These are phyloP conservation scores for Parochlus steinenii DNA, from an alignment of 2,888 invertebrate genomes.

Conservation along the genomic window DNA sequence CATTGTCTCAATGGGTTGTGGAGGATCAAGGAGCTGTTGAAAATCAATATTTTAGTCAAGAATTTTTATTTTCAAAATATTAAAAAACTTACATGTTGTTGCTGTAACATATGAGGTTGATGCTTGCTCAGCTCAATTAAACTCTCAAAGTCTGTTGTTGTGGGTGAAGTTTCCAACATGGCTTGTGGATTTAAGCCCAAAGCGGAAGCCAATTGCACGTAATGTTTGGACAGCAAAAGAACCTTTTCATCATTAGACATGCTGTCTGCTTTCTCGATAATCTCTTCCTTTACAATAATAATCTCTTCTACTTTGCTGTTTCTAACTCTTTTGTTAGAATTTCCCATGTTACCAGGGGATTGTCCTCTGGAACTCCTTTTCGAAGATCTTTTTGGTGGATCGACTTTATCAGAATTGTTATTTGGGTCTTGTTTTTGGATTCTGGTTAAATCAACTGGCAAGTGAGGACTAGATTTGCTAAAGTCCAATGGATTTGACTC, in stretches of 20 bases:
- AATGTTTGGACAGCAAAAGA: conserved; percentile 39
- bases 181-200: conserved; percentile 25
- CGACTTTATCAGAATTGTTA: neutral
- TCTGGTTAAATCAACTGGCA: conserved; percentile 6
- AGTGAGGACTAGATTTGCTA: conserved; percentile 25
- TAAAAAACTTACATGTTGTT: conserved; percentile 3
- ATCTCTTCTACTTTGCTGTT: too few relatives aligned
- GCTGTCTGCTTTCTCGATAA: conserved; percentile 31
- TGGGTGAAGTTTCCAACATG: conserved; percentile 24
- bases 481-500: conserved; percentile 33
- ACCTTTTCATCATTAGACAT: conserved; percentile 38
- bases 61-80: neutral
- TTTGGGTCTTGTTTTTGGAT: too few relatives aligned
- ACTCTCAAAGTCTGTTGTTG: conserved; percentile 26
- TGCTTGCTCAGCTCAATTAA: conserved; percentile 23
- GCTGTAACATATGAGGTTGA: conserved; percentile 4
- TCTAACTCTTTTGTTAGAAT: too few relatives aligned
- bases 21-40: neutral
- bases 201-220: conserved; percentile 38
- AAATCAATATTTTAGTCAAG: too few relatives aligned
- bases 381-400: neutral
- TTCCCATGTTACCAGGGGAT: too few relatives aligned
- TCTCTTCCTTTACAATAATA: too few relatives aligned
- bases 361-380: too few relatives aligned
- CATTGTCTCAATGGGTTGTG: too few relatives aligned